These are phyloP conservation scores for Crenuchus spilurus DNA, from an alignment of 2,797 vertebrate genomes.

Conservation along the genomic window DNA sequence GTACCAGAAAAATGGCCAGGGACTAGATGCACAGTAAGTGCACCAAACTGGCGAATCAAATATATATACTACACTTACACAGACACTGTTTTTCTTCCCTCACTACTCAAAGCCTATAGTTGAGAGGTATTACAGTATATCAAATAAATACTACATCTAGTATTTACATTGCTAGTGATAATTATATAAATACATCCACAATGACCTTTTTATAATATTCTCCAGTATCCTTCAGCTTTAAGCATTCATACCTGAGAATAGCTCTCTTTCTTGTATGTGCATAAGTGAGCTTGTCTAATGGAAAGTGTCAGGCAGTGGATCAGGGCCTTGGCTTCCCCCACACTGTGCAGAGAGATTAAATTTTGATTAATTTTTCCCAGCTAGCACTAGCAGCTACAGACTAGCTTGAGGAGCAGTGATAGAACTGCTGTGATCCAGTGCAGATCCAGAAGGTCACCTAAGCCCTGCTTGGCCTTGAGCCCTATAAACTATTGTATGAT, in stretches of 20 bases:
- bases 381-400: conserved; percentile 18
- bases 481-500: background rate
- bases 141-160: no score
- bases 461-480: background rate
- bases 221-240: background rate
- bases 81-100: no score
- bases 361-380: conserved; percentile 59
- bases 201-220: background rate
- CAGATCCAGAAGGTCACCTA: conserved; percentile 47
- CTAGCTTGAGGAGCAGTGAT: conserved; percentile 44
- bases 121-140: no score
- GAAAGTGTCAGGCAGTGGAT: conserved; percentile 52
- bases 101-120: no score
- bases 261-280: conserved; percentile 5
- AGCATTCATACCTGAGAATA: background rate
- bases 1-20: no score
- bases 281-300: conserved; percentile 43
- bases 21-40: no score
- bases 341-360: conserved; percentile 53
- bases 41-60: no score
- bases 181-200: background rate
- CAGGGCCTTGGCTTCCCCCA: conserved; percentile 36
- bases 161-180: no score
- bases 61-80: no score
- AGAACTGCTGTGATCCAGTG: conserved; percentile 30